Conservation (phyloP, 1,140 invertebrate genomes). For the Neomicropteryx cornuta region DNA sequence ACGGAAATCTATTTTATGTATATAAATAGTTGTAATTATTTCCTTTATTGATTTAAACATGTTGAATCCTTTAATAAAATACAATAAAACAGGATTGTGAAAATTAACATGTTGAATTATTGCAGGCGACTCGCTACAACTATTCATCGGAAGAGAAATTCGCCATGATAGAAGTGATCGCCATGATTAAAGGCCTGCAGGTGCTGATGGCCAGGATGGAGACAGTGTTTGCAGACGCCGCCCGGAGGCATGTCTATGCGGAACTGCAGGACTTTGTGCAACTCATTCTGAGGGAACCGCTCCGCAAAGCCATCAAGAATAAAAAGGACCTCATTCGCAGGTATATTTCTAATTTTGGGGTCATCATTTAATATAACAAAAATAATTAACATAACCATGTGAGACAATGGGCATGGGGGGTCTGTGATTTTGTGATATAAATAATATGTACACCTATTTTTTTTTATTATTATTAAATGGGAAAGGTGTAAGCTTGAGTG, state of each 20-base stretch:
- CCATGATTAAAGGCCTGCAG: conserved; percentile 99
- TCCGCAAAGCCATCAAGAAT: conserved; percentile 95
- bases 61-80: too few species aligned
- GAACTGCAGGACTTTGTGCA: conserved; percentile 98
- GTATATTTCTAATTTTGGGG: too few species aligned
- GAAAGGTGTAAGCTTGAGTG: too few species aligned
- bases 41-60: too few species aligned
- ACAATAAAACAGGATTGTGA: too few species aligned
- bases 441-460: neutral
- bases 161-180: conserved; percentile 95
- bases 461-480: too few species aligned
- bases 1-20: too few species aligned
- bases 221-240: conserved; percentile 94
- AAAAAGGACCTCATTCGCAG: conserved; percentile 94
- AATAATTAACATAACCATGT: too few species aligned
- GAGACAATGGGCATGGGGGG: neutral
- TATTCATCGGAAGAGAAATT: conserved; percentile 97
- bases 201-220: conserved; percentile 96
- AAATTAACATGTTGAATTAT: conserved; percentile 1
- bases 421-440: neutral
- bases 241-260: conserved; percentile 84
- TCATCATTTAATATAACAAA: too few species aligned
- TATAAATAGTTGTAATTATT: too few species aligned
- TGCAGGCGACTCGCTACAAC: conserved; percentile 87
- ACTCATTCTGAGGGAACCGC: conserved; percentile 76